A percentile compares a stretch with the other conserved stretches of the same genome.
Evolutionary conservation across 2,113 vertebrate genomes (phyloP).

Genomic region (Larimichthys polyactis): DNA sequence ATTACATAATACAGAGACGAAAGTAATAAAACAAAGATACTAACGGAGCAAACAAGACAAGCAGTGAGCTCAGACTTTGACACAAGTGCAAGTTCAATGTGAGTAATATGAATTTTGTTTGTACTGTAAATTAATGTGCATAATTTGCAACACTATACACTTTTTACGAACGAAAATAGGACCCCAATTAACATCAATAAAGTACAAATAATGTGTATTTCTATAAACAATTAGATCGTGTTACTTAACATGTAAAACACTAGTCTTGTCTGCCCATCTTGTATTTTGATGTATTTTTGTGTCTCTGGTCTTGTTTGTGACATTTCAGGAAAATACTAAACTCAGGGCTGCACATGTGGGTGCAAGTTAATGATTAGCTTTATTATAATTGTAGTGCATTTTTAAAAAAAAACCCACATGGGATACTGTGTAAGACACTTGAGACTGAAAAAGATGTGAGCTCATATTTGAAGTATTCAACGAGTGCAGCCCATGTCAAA

Average conservation of each 20-base stretch:
- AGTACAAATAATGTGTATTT: background rate
- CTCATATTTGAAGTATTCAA: background rate
- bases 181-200: background rate
- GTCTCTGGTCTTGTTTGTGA: background rate
- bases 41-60: background rate
- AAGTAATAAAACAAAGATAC: background rate
- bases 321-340: background rate
- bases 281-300: background rate
- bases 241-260: background rate
- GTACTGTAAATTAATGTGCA: background rate
- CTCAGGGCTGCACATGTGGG: background rate
- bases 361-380: background rate
- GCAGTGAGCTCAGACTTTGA: background rate
- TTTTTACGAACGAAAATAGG: background rate
- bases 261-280: too few relatives aligned
- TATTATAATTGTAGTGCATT: background rate
- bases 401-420: background rate
- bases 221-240: background rate
- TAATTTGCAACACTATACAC: background rate
- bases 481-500: background rate
- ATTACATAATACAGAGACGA: background rate
- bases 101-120: background rate
- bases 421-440: background rate
- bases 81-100: background rate
- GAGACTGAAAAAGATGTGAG: background rate